Evolutionary conservation across 2,888 invertebrate genomes (phyloP).

Genomic region (Prosopocoilus inquinatus): DNA sequence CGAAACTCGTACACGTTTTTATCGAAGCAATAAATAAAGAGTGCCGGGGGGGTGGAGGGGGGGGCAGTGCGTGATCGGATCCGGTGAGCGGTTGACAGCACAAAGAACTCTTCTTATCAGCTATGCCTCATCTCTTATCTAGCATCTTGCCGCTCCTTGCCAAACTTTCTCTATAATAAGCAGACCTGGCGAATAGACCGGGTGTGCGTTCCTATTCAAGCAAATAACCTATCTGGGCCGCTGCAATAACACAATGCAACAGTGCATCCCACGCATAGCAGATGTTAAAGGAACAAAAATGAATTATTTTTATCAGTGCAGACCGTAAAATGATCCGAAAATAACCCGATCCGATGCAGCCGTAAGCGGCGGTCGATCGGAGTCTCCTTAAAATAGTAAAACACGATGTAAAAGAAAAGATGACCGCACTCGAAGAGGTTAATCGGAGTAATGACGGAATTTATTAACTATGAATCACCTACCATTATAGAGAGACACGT

Average conservation of each 20-base stretch:
- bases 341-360: conserved; percentile 38
- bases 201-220: conserved; percentile 21
- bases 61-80: conserved; percentile 15
- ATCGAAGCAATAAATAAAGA: conserved; percentile 7
- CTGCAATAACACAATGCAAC: conserved; percentile 44
- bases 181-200: conserved; percentile 23
- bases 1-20: conserved; percentile 16
- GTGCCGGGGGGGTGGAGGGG: conserved; percentile 7
- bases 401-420: conserved; percentile 13
- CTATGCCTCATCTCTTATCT: conserved; percentile 42
- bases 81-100: conserved; percentile 31
- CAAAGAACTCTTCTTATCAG: conserved; percentile 42
- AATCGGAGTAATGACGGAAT: conserved; percentile 24
- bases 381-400: conserved; percentile 9
- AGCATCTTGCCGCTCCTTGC: conserved; percentile 40
- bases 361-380: conserved; percentile 21
- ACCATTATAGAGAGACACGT: conserved; percentile 79
- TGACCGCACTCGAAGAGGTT: conserved; percentile 30
- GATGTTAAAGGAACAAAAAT: conserved; percentile 37
- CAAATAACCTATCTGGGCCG: conserved; percentile 34
- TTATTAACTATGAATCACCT: conserved; percentile 51
- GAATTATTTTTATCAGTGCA: conserved; percentile 45
- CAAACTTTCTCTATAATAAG: conserved; percentile 47
- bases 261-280: conserved; percentile 40
- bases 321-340: conserved; percentile 35